phyloP scores from a whole-genome alignment of 2,113 vertebrate genomes.

The Calyptomena viridis region DNA sequence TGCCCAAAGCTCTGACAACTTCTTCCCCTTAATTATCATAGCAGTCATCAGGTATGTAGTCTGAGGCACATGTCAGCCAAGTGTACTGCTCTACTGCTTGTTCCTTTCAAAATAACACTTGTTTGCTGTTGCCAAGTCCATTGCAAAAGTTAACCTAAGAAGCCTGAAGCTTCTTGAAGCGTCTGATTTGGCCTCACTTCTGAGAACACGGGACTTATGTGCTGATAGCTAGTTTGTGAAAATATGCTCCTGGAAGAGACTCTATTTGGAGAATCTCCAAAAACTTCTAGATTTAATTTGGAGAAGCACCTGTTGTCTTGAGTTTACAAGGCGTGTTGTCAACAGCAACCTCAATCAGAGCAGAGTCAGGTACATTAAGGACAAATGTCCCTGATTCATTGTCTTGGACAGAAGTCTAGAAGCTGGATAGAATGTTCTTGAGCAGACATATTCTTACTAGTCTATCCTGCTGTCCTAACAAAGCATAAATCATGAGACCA shows the following conservation, averaged over 20 bases:
- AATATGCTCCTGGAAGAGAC: not conserved
- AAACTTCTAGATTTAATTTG: not conserved
- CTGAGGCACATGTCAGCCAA: not conserved
- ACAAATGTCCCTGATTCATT: rapidly evolving
- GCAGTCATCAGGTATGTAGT: not conserved
- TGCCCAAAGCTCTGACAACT: not conserved
- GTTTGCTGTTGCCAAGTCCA: not conserved
- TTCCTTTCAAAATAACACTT: not conserved
- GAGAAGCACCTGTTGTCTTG: not conserved
- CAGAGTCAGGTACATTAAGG: not conserved
- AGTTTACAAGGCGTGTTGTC: not conserved
- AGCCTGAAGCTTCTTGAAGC: not conserved
- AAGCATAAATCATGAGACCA: not conserved
- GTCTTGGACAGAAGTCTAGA: not conserved
- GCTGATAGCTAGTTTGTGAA: not conserved
- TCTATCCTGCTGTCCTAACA: not conserved
- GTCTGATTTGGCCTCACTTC: not conserved
- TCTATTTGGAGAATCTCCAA: not conserved
- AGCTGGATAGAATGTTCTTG: not conserved
- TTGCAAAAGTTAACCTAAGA: not conserved
- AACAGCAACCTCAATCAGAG: not conserved
- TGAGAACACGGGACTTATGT: not conserved
- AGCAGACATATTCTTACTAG: not conserved
- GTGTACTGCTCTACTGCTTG: not conserved
- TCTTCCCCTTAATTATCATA: not conserved